Conservation (phyloP, 2,113 vertebrate genomes). For the Empidonax traillii region DNA sequence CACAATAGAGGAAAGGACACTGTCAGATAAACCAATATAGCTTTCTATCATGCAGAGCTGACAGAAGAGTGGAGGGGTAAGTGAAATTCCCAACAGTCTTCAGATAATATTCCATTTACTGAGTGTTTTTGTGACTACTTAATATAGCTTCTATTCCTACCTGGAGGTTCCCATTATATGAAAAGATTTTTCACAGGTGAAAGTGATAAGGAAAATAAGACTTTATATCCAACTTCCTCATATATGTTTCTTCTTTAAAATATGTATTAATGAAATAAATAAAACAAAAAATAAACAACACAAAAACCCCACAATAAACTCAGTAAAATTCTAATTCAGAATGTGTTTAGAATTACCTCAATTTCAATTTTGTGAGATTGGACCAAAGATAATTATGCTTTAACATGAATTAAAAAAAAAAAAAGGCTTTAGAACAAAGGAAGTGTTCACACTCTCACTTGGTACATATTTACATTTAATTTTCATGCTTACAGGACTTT, state of each 20-base stretch:
- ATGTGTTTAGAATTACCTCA: background rate
- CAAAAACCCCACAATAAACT: fast-evolving
- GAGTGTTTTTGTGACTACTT: background rate
- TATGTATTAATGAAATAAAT: background rate
- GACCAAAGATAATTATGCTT: background rate
- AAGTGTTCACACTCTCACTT: background rate
- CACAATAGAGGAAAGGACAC: background rate
- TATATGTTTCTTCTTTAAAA: background rate
- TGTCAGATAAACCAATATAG: slow-evolving; percentile 5
- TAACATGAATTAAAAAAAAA: background rate
- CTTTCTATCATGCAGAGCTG: background rate
- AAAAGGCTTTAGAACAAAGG: background rate
- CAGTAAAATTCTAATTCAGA: background rate
- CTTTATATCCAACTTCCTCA: background rate
- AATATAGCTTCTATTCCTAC: background rate
- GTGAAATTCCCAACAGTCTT: background rate
- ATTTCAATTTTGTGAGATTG: background rate
- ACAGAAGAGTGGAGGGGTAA: background rate
- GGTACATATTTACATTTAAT: slow-evolving; percentile 65
- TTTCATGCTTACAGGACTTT: slow-evolving; percentile 40
- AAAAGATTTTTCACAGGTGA: background rate
- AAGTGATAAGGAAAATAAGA: background rate
- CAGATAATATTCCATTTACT: background rate
- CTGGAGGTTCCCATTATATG: background rate
- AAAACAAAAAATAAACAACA: background rate